These are phyloP conservation scores for Thymelicus sylvestris DNA, from an alignment of 2,888 invertebrate species.

Conservation along the genomic window DNA sequence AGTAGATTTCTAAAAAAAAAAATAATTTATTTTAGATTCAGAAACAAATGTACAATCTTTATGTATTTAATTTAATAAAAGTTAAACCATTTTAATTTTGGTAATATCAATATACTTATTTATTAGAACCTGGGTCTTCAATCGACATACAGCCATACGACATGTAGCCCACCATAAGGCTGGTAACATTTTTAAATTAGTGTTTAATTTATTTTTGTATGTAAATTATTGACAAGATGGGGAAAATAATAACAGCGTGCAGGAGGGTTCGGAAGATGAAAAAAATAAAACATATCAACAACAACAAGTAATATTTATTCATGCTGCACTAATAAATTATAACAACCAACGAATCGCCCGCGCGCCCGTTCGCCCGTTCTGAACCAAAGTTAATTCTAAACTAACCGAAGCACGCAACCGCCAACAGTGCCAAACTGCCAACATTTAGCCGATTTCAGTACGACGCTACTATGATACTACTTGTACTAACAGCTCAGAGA, in stretches of 20 bases:
- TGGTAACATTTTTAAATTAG: too few relatives aligned
- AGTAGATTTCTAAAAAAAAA: too few relatives aligned
- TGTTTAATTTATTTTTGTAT: too few relatives aligned
- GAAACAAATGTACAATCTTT: too few relatives aligned
- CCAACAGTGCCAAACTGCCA: neutral
- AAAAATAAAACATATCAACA: conserved; percentile 47
- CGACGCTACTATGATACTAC: neutral
- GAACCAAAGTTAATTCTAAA: conserved; percentile 27
- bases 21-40: too few relatives aligned
- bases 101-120: too few relatives aligned
- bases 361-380: conserved; percentile 41
- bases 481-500: too few relatives aligned
- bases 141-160: too few relatives aligned
- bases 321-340: conserved; percentile 62
- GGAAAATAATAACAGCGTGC: neutral
- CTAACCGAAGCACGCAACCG: conserved; percentile 19
- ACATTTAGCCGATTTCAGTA: neutral
- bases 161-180: too few relatives aligned
- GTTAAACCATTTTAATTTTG: too few relatives aligned
- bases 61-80: too few relatives aligned
- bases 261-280: conserved; percentile 4
- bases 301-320: conserved; percentile 67
- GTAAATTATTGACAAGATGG: conserved; percentile 24
- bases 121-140: too few relatives aligned
- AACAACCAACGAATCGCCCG: conserved; percentile 52